These are phyloP conservation scores for Todus mexicanus DNA, from an alignment of 2,797 vertebrate genomes.

Conservation along the genomic window DNA sequence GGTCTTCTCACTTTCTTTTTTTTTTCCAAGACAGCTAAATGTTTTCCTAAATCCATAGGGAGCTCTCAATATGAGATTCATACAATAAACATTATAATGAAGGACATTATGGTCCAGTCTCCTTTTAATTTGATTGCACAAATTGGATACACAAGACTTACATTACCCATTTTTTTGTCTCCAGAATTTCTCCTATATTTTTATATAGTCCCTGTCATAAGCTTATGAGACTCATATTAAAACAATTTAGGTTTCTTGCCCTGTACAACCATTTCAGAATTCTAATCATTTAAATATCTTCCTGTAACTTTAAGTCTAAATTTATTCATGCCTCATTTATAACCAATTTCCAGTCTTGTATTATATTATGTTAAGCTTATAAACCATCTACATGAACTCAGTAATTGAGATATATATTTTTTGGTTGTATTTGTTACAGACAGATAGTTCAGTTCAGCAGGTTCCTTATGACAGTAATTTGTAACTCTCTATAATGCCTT, in stretches of 20 bases:
- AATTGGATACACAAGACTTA: not conserved
- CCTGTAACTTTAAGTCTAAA: not conserved
- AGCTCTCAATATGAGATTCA: not conserved
- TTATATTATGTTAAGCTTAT: not conserved
- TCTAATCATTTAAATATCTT: not conserved
- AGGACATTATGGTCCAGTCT: not conserved
- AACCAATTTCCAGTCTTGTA: not conserved
- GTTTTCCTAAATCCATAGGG: not conserved
- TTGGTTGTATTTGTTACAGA: not conserved
- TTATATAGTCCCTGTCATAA: not conserved
- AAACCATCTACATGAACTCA: not conserved
- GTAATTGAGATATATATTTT: not conserved
- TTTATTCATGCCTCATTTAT: not conserved
- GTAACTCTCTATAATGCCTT: fast-evolving
- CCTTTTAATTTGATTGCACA: conserved; percentile 12
- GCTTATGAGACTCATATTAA: not conserved
- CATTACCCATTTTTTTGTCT: not conserved
- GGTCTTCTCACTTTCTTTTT: not conserved
- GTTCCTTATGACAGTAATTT: not conserved
- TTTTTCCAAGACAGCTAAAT: not conserved
- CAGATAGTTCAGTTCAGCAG: not conserved
- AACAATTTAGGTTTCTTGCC: not conserved
- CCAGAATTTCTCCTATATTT: not conserved
- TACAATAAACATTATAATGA: not conserved
- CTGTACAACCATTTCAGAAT: not conserved